Base-by-base conservation (phyloP, 2,797 vertebrate genomes). In the Danio tinwini region DNA sequence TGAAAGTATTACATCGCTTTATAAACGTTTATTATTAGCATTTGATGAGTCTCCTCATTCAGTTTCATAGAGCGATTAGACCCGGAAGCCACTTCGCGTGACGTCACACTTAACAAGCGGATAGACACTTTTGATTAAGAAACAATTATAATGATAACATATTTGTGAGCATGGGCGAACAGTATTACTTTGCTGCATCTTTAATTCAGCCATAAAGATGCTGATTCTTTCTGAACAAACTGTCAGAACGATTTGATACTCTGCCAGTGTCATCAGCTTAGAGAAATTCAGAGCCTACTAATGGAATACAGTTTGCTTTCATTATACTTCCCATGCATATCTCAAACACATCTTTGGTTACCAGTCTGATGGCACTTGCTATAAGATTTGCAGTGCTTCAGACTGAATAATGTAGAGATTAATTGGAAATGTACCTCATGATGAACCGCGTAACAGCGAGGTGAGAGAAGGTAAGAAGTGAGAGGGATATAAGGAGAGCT, bases 401-500 rank as follows among this genome's bases (percentile, higher is more conserved):
- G 44, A 70, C 70, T 82, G 53, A 55, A 74, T 74, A 86, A 85
- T 85, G 77, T 81, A 77, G 74, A 84, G 81, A 89, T 85, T 90
- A 90, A 92, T 89, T 87, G 84, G 86, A 88, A 86, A 88, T 85
- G 80, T 68, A 84, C 86, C 86, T 91, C 87, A 90, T 88, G 87
- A 88, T 70, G 56, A 78, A 17, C 42, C 14, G 77, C 84, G 85
- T 29, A 69, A 78, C 50, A 55, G 50, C 6, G 70, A 73, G 79
- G 12, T 76, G 80, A 78, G 86, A 87, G 82, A 76, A 52, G 76
- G 64, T 59, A 76, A 74, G 79, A 68, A 61, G 12, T 69, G 10
- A n/a, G 19, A 55, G n/a, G 19, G 65, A 83, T 69, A 82, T 82
- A 83, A 83, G 74, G 44, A 81, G 80, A 85, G 81, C 85, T 86